These are phyloP conservation scores for Diacarnus erythraeanus DNA, from an alignment of 37 sponge, comb jelly and placozoan species.

Conservation along the genomic window DNA sequence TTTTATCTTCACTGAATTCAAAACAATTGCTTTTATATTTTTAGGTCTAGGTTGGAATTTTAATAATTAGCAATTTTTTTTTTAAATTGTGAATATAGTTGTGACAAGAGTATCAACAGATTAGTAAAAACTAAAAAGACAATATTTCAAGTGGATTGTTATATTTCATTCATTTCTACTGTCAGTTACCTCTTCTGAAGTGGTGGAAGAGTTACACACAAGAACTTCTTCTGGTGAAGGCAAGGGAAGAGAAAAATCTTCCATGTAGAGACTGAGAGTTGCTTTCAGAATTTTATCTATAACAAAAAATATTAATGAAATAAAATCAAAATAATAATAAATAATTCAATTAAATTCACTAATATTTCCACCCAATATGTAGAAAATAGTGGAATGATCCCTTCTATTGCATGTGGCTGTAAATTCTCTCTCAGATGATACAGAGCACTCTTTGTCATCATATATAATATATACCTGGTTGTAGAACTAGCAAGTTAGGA, in stretches of 20 bases:
- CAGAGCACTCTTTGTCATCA: background rate
- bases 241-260: conserved; percentile 44
- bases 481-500: conserved; percentile 38
- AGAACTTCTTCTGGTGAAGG: conserved; percentile 71
- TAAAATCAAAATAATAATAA: background rate
- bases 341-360: too few relatives aligned
- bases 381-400: background rate
- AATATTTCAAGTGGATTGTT: too few relatives aligned
- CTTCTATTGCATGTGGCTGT: too few relatives aligned
- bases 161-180: too few relatives aligned
- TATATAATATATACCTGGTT: conserved; percentile 4
- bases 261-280: conserved; percentile 52
- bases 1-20: too few relatives aligned
- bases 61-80: background rate
- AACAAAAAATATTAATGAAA: background rate
- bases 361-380: background rate
- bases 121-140: background rate
- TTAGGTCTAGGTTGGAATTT: too few relatives aligned
- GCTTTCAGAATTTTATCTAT: conserved; percentile 53
- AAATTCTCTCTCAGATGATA: too few relatives aligned
- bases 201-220: conserved; percentile 54
- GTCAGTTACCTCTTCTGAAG: conserved; percentile 77
- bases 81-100: background rate
- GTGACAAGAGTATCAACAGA: background rate
- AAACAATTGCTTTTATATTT: too few relatives aligned